Evolutionary conservation across 2,888 invertebrate species (phyloP).

Genomic region (Drosophila mayaguana): DNA sequence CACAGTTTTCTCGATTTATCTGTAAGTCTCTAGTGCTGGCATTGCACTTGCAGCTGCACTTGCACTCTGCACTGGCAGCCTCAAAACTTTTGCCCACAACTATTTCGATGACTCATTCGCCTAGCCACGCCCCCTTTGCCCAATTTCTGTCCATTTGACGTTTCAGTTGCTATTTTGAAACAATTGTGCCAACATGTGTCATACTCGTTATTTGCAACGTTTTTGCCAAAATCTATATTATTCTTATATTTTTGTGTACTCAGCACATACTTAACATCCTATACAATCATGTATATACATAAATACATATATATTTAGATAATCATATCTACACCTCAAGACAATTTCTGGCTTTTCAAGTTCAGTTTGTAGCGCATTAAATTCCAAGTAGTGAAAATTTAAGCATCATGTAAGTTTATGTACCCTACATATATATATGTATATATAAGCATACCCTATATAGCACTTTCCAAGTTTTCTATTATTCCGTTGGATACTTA

Average conservation of each 20-base stretch:
- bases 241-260: constrained; percentile 8
- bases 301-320: constrained; percentile 1
- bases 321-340: constrained; percentile 7
- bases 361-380: background rate
- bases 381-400: background rate
- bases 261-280: no score
- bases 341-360: constrained; percentile 3
- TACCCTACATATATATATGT: background rate
- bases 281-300: no score
- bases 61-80: background rate
- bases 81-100: background rate
- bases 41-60: background rate
- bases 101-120: constrained; percentile 25
- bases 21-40: no score
- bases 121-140: constrained; percentile 2
- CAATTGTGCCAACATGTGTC: constrained; percentile 58
- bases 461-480: background rate
- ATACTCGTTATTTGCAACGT: constrained; percentile 22
- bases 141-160: constrained; percentile 37
- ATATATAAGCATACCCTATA: background rate
- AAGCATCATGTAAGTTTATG: background rate
- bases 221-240: constrained; percentile 7
- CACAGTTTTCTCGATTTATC: no score
- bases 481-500: background rate
- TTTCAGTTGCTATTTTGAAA: constrained; percentile 50